A percentile compares a stretch with the other conserved stretches of the same genome.
phyloP scores from a whole-genome alignment of 2,888 invertebrate genomes.

The Oligia latruncula region DNA sequence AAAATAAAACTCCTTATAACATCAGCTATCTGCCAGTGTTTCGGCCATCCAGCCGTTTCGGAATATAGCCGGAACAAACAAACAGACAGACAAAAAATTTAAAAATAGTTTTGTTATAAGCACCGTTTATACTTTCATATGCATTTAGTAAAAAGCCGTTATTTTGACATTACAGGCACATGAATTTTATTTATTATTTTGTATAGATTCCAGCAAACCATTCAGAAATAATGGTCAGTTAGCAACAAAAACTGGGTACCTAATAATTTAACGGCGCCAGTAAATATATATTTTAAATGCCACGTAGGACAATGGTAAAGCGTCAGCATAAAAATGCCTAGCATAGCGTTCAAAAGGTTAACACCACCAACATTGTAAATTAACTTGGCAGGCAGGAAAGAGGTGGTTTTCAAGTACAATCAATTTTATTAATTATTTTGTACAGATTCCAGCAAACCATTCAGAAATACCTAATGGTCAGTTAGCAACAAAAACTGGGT shows the following conservation, averaged over 20 bases:
- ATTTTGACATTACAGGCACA: background rate
- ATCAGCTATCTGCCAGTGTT: background rate
- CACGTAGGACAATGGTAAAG: slow-evolving; percentile 46
- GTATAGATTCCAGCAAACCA: slow-evolving; percentile 10
- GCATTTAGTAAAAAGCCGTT: background rate
- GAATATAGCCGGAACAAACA: too few species aligned
- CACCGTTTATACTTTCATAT: too few species aligned
- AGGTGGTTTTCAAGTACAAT: too few species aligned
- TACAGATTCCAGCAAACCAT: slow-evolving; percentile 14
- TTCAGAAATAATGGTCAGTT: slow-evolving; percentile 39
- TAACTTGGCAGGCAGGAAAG: slow-evolving; percentile 18
- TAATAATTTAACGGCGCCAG: slow-evolving; percentile 33
- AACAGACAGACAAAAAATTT: too few species aligned
- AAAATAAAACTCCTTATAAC: background rate
- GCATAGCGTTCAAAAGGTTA: slow-evolving; percentile 45
- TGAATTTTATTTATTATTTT: background rate
- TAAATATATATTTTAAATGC: slow-evolving; percentile 43
- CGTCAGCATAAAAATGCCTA: slow-evolving; percentile 49
- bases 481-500: slow-evolving; percentile 26
- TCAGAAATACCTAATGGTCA: slow-evolving; percentile 30
- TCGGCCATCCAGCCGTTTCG: too few species aligned
- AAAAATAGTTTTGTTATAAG: too few species aligned
- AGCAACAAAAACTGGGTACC: slow-evolving; percentile 20
- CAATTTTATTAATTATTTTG: background rate
- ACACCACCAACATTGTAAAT: slow-evolving; percentile 54